phyloP scores from a whole-genome alignment of 1,140 invertebrate genomes.

The Contarinia nasturtii region DNA sequence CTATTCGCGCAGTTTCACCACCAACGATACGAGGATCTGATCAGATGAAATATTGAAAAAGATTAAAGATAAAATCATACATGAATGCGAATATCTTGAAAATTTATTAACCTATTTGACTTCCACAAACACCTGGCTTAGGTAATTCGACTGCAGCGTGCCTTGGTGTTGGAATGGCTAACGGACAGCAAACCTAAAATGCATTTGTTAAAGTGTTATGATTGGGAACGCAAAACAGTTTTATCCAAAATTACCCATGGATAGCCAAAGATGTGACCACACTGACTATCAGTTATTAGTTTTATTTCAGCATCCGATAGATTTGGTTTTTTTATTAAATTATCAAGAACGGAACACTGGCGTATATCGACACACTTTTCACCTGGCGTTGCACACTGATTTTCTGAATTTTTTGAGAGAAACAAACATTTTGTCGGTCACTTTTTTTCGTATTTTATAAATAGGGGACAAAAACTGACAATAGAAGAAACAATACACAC shows the following conservation, averaged over 20 bases:
- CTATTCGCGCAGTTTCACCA: slow-evolving; percentile 33
- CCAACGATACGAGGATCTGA: slow-evolving; percentile 36
- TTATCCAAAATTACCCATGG: neutral
- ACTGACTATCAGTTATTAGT: neutral
- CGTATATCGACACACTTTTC: neutral
- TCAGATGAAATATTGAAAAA: too few species aligned
- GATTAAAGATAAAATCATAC: too few species aligned
- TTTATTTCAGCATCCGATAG: neutral
- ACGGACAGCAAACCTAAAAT: neutral
- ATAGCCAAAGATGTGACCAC: neutral
- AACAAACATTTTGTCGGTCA: too few species aligned
- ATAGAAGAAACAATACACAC: too few species aligned
- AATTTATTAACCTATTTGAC: slow-evolving; percentile 12
- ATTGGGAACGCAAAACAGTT: neutral
- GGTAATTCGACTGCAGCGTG: neutral
- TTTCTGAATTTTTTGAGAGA: neutral
- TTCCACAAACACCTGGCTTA: slow-evolving; percentile 15
- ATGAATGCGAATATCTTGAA: too few species aligned
- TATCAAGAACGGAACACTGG: neutral
- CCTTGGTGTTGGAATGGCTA: neutral
- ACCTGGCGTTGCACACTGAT: neutral
- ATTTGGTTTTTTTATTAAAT: neutral
- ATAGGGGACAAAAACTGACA: too few species aligned
- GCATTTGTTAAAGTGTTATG: too few species aligned
- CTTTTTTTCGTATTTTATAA: too few species aligned